Evolutionary conservation across 1,140 invertebrate genomes (phyloP), one percentile per base, ranked within the genome.

Genomic region (Drosophila biarmipes): DNA sequence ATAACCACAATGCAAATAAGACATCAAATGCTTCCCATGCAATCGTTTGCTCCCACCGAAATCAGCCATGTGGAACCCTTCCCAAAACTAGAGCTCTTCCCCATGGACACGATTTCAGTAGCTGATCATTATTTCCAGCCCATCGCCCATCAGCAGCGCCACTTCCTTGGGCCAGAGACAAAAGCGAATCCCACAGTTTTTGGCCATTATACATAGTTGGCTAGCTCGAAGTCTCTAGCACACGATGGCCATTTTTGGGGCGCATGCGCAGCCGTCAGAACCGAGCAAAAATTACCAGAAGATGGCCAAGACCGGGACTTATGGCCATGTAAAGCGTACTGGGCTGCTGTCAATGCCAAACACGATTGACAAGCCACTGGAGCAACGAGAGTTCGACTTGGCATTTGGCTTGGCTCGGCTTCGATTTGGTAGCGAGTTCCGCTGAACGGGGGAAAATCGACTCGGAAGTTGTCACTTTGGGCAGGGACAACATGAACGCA

Each of bases 321-420:
- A 76, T 76, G 73, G 73, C 51, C 73, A 76, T 76, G 73, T 75
- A 57, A 75, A 75, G 73, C 63, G 27, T 43, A 49, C 46, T 59
- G 34, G 61, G 54, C 42, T 35, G 55, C 73, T 77, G 73, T 77
- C 73, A 68, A 37, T 56, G 64, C 38, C 55, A 76, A 58, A 57
- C 73, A 76, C 73, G 73, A 77, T 69, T 77, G 73, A 69, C 73
- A 76, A 75, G 71, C 43, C 53, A 49, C 64, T 71, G 63, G 63
- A 49, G 64, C 64, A 71, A 35, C 12, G 45, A 37, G 63, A 55
- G 48, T 14, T 46, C 24, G 10, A 14, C 1, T 46, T 55, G 31
- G n/a, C 48, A 67, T 45, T 40, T 40, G 24, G 24, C 5, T 24
- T 24, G 24, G 24, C 5, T 19, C 8, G 40, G 10, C 17, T 69